Conservation (phyloP, 1,140 invertebrate genomes). For the Microplitis mediator region DNA sequence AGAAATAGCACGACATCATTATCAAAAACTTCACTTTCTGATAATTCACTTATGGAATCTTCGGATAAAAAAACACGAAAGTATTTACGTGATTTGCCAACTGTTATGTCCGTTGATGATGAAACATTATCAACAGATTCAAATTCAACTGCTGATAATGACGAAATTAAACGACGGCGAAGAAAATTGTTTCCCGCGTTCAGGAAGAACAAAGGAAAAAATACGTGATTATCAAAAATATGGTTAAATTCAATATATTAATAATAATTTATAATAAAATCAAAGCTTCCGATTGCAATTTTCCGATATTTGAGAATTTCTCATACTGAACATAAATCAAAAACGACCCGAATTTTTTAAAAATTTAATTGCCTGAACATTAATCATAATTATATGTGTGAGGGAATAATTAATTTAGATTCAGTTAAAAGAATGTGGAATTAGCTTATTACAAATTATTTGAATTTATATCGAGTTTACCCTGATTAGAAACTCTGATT, state of each 20-base stretch:
- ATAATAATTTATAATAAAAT: too few species aligned
- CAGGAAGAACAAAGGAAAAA: conserved; percentile 55
- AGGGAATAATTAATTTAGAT: too few species aligned
- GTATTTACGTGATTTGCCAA: conserved; percentile 45
- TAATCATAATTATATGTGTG: too few species aligned
- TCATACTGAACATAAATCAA: too few species aligned
- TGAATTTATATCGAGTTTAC: too few species aligned
- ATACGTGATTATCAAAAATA: conserved; percentile 50
- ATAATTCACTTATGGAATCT: conserved; percentile 54
- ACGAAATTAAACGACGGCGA: conserved; percentile 55
- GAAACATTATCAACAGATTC: conserved; percentile 64
- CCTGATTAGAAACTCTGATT: too few species aligned
- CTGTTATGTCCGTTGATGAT: conserved; percentile 54
- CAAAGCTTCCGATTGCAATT: too few species aligned
- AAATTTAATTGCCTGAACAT: too few species aligned
- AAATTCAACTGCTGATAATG: conserved; percentile 62
- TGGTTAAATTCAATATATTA: not conserved
- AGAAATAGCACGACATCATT: conserved; percentile 38
- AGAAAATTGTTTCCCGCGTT: conserved; percentile 60
- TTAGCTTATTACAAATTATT: too few species aligned
- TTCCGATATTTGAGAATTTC: too few species aligned
- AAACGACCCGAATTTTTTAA: too few species aligned
- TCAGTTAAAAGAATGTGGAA: too few species aligned
- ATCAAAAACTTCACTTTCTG: conserved; percentile 59
- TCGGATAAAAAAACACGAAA: conserved; percentile 23